phyloP scores from a whole-genome alignment of 2,113 vertebrate species.

The Amia ocellicauda region DNA sequence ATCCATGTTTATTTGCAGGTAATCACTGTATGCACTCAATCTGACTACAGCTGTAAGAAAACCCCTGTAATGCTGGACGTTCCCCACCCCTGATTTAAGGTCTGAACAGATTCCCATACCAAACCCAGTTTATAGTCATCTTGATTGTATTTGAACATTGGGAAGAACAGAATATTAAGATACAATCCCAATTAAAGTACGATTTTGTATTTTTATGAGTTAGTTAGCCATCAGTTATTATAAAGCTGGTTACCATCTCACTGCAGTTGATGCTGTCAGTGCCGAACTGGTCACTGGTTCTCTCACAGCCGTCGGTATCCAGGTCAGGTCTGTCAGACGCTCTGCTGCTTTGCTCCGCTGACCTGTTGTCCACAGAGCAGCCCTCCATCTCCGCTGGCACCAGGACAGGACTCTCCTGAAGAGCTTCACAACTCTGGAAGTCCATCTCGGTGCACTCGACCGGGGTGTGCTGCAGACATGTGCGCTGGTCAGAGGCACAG shows the following conservation, averaged over 20 bases:
- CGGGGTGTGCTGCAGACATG: constrained; percentile 55
- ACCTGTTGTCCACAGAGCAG: not conserved
- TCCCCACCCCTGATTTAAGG: no score
- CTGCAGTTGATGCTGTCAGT: not conserved
- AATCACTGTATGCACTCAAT: no score
- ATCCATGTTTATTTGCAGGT: no score
- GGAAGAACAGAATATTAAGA: no score
- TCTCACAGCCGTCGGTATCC: not conserved
- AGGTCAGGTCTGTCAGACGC: not conserved
- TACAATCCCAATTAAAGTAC: no score
- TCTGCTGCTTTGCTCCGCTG: not conserved
- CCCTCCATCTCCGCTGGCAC: not conserved
- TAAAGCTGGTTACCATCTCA: not conserved
- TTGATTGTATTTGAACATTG: no score
- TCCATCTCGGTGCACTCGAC: constrained; percentile 79
- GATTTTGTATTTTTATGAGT: no score
- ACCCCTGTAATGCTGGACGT: no score
- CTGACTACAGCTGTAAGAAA: no score
- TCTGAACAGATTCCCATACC: no score
- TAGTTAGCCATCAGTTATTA: no score
- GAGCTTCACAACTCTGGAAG: constrained; percentile 54
- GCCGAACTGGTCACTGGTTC: not conserved
- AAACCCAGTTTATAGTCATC: no score
- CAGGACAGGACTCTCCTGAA: not conserved
- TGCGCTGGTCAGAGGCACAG: constrained; percentile 59